A percentile compares a stretch with the other conserved stretches of the same genome.
These are phyloP conservation scores for Thinocorus orbignyianus DNA, from an alignment of 2,113 vertebrate species.

Conservation along the genomic window DNA sequence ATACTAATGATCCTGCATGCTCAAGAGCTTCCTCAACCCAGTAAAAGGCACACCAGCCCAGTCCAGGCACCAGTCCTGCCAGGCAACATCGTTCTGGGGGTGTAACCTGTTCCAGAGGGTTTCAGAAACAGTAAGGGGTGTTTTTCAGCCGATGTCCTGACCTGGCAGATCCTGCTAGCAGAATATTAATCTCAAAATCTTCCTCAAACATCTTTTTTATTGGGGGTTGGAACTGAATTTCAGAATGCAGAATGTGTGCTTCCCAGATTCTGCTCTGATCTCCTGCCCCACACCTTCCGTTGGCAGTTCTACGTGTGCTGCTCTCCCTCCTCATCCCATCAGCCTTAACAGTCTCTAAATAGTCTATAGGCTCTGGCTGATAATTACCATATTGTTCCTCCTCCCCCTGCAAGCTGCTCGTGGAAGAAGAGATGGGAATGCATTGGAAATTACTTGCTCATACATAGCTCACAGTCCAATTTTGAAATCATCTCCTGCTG, in stretches of 20 bases:
- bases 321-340: neutral
- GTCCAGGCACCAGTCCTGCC: neutral
- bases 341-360: neutral
- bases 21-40: neutral
- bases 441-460: neutral
- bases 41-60: neutral
- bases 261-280: neutral
- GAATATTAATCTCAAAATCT: neutral
- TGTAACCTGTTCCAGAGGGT: neutral
- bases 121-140: neutral
- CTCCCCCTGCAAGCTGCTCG: neutral
- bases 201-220: neutral
- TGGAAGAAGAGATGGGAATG: neutral
- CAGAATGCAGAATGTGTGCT: neutral
- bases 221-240: neutral
- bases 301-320: neutral
- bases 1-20: accelerated
- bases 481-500: neutral
- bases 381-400: neutral
- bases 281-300: neutral
- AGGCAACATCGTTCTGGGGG: accelerated
- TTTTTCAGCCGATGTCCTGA: neutral
- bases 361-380: neutral
- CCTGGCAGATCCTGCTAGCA: neutral
- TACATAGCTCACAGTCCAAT: neutral